Conservation (phyloP, 2,797 vertebrate species). For the Acrocephalus scirpaceus region DNA sequence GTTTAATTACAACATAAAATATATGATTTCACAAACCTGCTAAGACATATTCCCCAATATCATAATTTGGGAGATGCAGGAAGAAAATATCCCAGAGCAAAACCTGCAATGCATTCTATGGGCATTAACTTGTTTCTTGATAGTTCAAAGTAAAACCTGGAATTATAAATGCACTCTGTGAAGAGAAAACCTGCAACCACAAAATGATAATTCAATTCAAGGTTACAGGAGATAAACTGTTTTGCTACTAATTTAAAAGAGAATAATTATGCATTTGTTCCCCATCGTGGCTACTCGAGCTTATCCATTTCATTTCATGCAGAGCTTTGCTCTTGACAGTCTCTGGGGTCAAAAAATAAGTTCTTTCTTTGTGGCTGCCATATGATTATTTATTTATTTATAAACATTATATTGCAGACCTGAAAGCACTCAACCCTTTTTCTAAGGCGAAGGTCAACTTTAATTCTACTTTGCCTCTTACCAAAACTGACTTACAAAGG, state of each 20-base stretch:
- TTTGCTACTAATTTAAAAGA: not conserved
- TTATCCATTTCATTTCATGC: not conserved
- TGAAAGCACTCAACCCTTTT: conserved; percentile 24
- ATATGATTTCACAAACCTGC: not conserved
- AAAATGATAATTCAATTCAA: not conserved
- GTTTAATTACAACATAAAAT: not conserved
- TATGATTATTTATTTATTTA: not conserved
- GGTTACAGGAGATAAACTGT: not conserved
- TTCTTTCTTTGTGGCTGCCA: not conserved
- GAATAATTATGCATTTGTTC: not conserved
- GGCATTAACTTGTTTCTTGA: conserved; percentile 18
- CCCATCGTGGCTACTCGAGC: not conserved
- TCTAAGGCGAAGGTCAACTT: conserved; percentile 51
- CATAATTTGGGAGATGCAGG: not conserved
- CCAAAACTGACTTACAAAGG: conserved; percentile 44
- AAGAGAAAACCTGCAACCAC: conserved; percentile 11
- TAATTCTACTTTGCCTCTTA: conserved; percentile 45
- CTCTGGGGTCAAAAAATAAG: not conserved
- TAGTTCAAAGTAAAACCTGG: conserved; percentile 10
- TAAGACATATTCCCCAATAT: not conserved
- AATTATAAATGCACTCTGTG: not conserved
- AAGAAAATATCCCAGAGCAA: conserved; percentile 15
- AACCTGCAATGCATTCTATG: not conserved
- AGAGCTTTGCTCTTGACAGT: not conserved
- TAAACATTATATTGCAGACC: conserved; percentile 31